Percentiles rank a stretch among this genome's conserved stretches.
Conservation (phyloP, 1,140 invertebrate genomes). For the Dolichoris vasculosae region DNA sequence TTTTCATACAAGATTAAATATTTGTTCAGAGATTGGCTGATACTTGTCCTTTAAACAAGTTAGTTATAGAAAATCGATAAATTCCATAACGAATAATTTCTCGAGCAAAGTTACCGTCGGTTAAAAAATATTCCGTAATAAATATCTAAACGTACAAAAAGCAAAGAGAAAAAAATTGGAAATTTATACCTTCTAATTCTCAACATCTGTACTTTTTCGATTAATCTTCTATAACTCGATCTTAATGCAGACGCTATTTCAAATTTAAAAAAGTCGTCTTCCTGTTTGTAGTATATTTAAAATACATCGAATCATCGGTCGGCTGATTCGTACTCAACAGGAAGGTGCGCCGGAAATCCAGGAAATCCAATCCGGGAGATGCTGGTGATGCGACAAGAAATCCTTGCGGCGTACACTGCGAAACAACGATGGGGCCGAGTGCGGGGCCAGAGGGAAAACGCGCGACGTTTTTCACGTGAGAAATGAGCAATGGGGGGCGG, state of each 20-base stretch:
- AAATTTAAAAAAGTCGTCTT: not conserved
- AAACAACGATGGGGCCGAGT: not conserved
- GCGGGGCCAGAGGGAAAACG: not conserved
- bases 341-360: not conserved
- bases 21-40: no score
- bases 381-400: not conserved
- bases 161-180: not conserved
- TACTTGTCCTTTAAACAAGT: not conserved
- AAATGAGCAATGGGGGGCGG: not conserved
- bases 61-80: not conserved
- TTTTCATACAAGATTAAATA: no score
- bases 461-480: constrained; percentile 16
- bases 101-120: not conserved
- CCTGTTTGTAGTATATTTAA: not conserved
- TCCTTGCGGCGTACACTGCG: not conserved
- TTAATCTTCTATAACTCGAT: not conserved
- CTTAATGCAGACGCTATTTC: no score
- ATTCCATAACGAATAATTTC: not conserved
- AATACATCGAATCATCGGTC: not conserved
- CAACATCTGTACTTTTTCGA: not conserved
- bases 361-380: not conserved
- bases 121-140: not conserved
- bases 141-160: not conserved
- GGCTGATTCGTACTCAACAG: not conserved
- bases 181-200: not conserved